These are phyloP conservation scores for Elgaria multicarinata DNA, from an alignment of 2,113 vertebrate species.

Conservation along the genomic window DNA sequence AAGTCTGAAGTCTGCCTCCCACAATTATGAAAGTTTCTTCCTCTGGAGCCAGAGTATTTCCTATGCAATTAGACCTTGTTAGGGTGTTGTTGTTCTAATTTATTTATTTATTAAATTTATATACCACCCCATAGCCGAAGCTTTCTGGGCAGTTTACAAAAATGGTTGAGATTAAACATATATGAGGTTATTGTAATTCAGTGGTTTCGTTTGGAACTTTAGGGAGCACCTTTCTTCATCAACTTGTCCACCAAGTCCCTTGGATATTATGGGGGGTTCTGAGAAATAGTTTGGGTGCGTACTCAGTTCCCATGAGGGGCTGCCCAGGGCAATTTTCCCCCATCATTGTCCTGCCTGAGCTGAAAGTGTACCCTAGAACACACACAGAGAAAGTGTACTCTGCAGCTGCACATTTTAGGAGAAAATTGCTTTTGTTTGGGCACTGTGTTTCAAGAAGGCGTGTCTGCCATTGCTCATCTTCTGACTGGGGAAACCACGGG, in stretches of 20 bases:
- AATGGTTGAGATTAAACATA: background rate
- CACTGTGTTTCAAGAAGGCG: background rate
- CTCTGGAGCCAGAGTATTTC: background rate
- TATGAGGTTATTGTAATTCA: background rate
- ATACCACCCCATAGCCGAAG: too few species aligned
- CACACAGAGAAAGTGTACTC: background rate
- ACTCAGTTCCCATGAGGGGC: background rate
- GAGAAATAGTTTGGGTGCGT: background rate
- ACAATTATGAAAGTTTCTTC: background rate
- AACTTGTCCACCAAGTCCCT: background rate
- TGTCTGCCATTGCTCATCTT: background rate
- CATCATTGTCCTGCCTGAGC: background rate
- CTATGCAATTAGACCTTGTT: background rate
- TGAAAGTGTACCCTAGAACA: too few species aligned
- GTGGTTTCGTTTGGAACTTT: background rate
- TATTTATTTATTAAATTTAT: too few species aligned
- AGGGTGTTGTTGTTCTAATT: too few species aligned
- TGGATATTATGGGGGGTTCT: background rate
- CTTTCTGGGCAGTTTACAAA: too few species aligned
- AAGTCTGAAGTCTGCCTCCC: background rate
- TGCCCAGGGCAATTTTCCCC: background rate
- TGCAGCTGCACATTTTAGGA: background rate
- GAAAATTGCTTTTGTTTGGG: background rate
- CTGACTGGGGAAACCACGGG: background rate
- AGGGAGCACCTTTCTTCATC: background rate